Conservation (phyloP, 1,140 invertebrate species). For the Brachystomella parvula region DNA sequence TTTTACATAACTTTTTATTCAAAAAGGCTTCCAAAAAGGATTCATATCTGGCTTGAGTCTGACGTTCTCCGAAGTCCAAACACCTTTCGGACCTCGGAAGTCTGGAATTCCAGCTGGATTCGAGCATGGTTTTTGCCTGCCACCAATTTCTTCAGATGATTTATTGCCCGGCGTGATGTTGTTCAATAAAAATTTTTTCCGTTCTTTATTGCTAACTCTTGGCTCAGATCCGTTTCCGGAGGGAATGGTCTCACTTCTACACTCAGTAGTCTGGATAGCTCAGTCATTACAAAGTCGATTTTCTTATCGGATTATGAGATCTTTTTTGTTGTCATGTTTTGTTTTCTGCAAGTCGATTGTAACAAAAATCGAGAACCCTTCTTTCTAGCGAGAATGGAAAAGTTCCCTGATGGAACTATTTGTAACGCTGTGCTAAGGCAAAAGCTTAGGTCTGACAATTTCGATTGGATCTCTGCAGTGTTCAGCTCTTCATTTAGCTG, state of each 20-base stretch:
- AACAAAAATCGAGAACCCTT: slow-evolving; percentile 77
- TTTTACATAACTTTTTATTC: slow-evolving; percentile 64
- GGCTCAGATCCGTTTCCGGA: slow-evolving; percentile 58
- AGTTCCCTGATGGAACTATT: slow-evolving; percentile 91
- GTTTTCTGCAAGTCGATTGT: slow-evolving; percentile 96
- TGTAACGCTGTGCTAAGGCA: slow-evolving; percentile 93
- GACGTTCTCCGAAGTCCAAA: slow-evolving; percentile 94
- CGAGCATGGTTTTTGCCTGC: too few relatives aligned
- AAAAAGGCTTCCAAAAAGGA: slow-evolving; percentile 76
- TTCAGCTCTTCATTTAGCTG: slow-evolving; percentile 83
- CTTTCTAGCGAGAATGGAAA: slow-evolving; percentile 81
- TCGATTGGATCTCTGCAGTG: slow-evolving; percentile 76
- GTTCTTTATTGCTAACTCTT: slow-evolving; percentile 36
- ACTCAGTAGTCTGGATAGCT: slow-evolving; percentile 63
- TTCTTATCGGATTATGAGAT: slow-evolving; percentile 81
- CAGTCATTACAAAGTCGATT: slow-evolving; percentile 74
- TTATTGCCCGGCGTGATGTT: slow-evolving; percentile 42
- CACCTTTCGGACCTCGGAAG: slow-evolving; percentile 86
- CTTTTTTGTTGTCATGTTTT: slow-evolving; percentile 89
- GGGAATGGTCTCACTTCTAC: slow-evolving; percentile 64
- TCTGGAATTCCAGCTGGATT: too few relatives aligned
- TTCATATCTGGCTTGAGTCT: slow-evolving; percentile 76
- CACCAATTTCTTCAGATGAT: slow-evolving; percentile 1
- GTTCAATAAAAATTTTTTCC: slow-evolving; percentile 53
- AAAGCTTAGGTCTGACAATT: slow-evolving; percentile 81